Base-by-base conservation (phyloP, 2,888 invertebrate genomes). In the Apamea crenata region DNA sequence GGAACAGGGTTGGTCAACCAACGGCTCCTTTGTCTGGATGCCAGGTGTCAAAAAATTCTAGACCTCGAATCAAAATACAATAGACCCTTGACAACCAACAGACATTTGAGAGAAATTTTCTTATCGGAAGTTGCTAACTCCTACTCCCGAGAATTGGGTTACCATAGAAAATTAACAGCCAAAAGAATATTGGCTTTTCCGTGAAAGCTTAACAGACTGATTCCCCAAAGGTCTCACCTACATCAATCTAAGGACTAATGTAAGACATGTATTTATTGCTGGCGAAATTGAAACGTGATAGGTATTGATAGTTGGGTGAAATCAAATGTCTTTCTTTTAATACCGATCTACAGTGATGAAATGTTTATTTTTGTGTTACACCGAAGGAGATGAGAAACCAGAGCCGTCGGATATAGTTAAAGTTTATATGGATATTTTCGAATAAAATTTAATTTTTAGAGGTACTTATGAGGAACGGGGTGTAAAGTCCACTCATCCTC, bases 111-210 rank as follows among this genome's bases (percentile, higher is more conserved):
- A 36, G 21, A 36, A 25, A 74, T 40, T 68, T 25, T 67, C 36
- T 14, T 10, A 53, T 40, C 10, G 25, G 16, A 69, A 68, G 29
- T 36, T 67, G 12, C 47, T 21, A 32, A 36, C 29, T 56, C 50
- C 12, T 50, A 1, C 14, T 21, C 21, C 14, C 36, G 25, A 56
- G 32, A 44, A 32, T 75, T 7, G 10, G 3, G 74, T 65, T 32
- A 8, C 18, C 16, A 77, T 56, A 77, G 44, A 44, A n/a, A 44
- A 77, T 53, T 25, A 69, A 47, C 32, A 44, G 53, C 18, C 21
- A 47, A 67, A 77, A 29, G 6, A 36, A 67, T 32, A 29, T 21
- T 14, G n/a, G 25, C 18, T 18, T 56, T 32, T 74, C 25, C 18
- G n/a, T 77, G 32, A 44, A 65, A 65, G 16, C 12, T 12, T 69